Base-by-base conservation (phyloP, 2,113 vertebrate species). In the Callocephalon fimbriatum region DNA sequence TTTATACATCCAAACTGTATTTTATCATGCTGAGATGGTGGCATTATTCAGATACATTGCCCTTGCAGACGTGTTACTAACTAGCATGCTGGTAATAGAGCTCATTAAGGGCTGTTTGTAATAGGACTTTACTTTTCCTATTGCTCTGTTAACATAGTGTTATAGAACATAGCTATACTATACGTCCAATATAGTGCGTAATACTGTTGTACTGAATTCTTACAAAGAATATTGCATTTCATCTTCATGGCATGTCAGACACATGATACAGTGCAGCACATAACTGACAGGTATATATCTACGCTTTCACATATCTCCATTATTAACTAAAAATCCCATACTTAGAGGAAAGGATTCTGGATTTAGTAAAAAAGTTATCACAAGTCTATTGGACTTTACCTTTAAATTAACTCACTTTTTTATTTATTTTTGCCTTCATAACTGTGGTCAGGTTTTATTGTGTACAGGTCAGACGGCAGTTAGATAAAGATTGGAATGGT, bases 401-500 rank as follows among this genome's bases (percentile, higher is more conserved):
- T 77, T 38, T 19, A 65, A 79, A 73, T 42, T 40, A 83, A 42
- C 15, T 23, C 19, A 23, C 0, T 63, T 63, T 71, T n/a, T 26
- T 1, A 66, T 54, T 61, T 70, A 27, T 70, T 92, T 91, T 81
- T 65, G 37, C 74, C 71, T 93, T 94, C 66, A 54, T 93, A 47
- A 56, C 53, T 70, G 62, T 70, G 29, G n/a, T 86, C 72, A 71
- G 22, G 27, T 63, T 84, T 91, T 74, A 83, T 79, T 89, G 51
- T 15, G 75, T 50, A 63, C 65, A 78, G 51, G 87, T 87, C 70
- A 95, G 66, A 94, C 96, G 59, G 38, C 37, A 80, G 54, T 63
- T 87, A 88, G 71, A 93, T 94, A 92, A 95, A 94, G 71, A 76
- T 1, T 91, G 66, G 79, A 89, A 88, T 76, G 12, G 47, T 74